Evolutionary conservation across 1,140 invertebrate genomes (phyloP).

Genomic region (Drosophila orena): DNA sequence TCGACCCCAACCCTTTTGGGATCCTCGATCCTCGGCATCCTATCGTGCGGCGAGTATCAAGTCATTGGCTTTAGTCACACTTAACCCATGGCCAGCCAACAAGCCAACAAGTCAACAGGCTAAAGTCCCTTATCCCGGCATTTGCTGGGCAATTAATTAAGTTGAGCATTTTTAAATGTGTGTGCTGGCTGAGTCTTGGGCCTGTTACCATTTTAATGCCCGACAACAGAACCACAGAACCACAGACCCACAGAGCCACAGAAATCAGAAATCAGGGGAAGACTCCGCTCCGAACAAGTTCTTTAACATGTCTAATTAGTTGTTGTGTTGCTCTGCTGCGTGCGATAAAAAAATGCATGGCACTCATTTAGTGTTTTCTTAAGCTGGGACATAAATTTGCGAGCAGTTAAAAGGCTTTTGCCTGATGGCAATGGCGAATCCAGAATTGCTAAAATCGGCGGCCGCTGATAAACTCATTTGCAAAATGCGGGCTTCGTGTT

Average conservation of each 20-base stretch:
- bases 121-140: conserved; percentile 46
- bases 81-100: conserved; percentile 35
- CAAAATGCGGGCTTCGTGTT: conserved; percentile 12
- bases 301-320: conserved; percentile 84
- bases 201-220: conserved; percentile 79
- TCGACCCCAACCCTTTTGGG: conserved; percentile 1
- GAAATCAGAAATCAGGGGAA: conserved; percentile 38
- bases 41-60: conserved; percentile 74
- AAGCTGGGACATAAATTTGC: conserved; percentile 81
- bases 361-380: conserved; percentile 83
- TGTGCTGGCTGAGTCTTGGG: conserved; percentile 64
- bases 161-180: conserved; percentile 82
- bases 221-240: conserved; percentile 12
- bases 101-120: conserved; percentile 1
- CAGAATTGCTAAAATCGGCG: conserved; percentile 24
- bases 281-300: conserved; percentile 65
- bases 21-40: conserved; percentile 17
- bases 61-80: conserved; percentile 70
- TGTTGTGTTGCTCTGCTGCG: conserved; percentile 68
- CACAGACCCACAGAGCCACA: neutral
- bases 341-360: conserved; percentile 81
- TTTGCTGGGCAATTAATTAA: conserved; percentile 80
- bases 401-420: conserved; percentile 68
- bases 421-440: conserved; percentile 22
- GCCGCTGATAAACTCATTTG: conserved; percentile 46